phyloP scores from a whole-genome alignment of 2,113 vertebrate genomes.

The Nannospalax galili region DNA sequence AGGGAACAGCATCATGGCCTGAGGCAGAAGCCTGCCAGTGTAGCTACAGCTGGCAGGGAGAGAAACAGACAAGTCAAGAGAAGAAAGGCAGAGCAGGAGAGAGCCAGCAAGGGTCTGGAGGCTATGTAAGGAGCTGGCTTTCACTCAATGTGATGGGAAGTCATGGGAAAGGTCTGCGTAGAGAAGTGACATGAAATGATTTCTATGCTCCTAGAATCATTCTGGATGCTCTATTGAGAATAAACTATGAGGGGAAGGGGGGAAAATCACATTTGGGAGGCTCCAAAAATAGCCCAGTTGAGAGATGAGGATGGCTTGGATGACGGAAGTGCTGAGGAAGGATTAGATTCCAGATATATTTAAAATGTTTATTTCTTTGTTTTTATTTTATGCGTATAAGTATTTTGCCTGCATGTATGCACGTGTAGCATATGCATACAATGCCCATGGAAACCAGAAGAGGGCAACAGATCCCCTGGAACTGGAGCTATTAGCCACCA shows the following conservation, averaged over 20 bases:
- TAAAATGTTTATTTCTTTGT: too few relatives aligned
- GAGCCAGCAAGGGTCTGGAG: not conserved
- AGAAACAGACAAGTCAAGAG: not conserved
- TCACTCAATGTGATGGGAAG: not conserved
- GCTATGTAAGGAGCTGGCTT: not conserved
- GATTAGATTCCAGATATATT: not conserved
- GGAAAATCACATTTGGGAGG: not conserved
- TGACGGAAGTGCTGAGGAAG: not conserved
- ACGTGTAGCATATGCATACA: too few relatives aligned
- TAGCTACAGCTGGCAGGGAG: not conserved
- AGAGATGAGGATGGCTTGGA: not conserved
- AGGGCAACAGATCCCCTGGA: too few relatives aligned
- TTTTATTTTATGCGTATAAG: too few relatives aligned
- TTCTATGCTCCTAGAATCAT: not conserved
- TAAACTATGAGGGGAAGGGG: not conserved
- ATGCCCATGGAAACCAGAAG: too few relatives aligned
- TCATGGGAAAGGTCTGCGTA: not conserved
- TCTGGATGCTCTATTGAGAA: slow-evolving; percentile 26
- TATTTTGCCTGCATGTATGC: too few relatives aligned
- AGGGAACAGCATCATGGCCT: not conserved
- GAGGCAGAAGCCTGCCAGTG: not conserved
- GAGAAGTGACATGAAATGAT: not conserved
- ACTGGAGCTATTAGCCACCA: too few relatives aligned
- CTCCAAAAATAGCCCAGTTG: not conserved
- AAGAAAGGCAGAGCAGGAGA: not conserved